Conservation (phyloP, 2,113 vertebrate species). For the Anhinga anhinga region DNA sequence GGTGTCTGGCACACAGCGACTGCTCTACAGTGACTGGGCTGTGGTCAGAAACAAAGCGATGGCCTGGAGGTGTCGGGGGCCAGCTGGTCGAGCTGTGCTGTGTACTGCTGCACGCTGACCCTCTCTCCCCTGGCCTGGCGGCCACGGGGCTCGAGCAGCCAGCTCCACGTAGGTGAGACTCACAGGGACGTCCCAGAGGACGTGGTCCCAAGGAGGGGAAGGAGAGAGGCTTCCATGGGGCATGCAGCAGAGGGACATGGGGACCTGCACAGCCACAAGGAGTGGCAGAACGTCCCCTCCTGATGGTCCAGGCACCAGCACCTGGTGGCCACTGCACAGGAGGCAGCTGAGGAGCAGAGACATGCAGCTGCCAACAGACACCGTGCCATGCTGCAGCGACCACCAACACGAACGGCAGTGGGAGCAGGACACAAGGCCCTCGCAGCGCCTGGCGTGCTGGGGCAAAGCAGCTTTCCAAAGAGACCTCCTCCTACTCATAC, state of each 20-base stretch:
- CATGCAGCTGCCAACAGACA: background rate
- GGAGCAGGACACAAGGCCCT: background rate
- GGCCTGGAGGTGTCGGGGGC: background rate
- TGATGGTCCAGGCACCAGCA: background rate
- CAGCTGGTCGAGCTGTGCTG: background rate
- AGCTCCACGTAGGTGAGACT: background rate
- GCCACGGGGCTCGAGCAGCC: rapidly evolving
- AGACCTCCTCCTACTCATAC: background rate
- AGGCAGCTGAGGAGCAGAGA: background rate
- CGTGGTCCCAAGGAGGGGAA: rapidly evolving
- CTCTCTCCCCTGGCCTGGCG: background rate
- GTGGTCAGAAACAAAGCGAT: background rate
- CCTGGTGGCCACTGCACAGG: background rate
- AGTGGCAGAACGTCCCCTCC: background rate
- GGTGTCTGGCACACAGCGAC: rapidly evolving
- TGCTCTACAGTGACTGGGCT: background rate
- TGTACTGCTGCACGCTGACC: background rate
- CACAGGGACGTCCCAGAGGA: background rate
- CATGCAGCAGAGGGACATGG: background rate
- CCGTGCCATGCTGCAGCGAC: background rate
- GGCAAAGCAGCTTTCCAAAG: background rate
- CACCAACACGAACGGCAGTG: rapidly evolving
- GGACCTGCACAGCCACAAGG: background rate
- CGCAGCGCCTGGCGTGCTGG: rapidly evolving
- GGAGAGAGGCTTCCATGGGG: background rate